phyloP scores from a whole-genome alignment of 2,113 vertebrate species.

The Grantiella picta region DNA sequence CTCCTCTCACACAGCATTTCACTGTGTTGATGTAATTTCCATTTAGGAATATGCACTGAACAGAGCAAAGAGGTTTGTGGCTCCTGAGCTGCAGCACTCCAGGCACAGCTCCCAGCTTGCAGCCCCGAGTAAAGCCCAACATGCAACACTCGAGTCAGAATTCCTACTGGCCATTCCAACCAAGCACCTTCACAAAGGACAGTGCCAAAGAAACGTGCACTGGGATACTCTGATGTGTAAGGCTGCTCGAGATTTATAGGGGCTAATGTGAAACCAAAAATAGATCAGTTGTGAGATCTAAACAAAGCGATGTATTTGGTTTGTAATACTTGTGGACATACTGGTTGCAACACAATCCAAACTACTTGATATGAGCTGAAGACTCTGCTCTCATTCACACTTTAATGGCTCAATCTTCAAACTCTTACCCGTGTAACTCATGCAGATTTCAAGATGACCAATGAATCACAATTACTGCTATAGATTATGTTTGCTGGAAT shows the following conservation, averaged over 20 bases:
- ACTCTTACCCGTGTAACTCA: neutral
- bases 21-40: neutral
- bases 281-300: slow-evolving; percentile 7
- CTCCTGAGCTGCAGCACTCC: slow-evolving; percentile 59
- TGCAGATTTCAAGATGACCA: neutral
- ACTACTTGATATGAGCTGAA: neutral
- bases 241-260: neutral
- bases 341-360: neutral
- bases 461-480: neutral
- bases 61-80: slow-evolving; percentile 19
- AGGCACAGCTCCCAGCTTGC: slow-evolving; percentile 8
- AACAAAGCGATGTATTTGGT: slow-evolving; percentile 34
- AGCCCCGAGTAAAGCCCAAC: neutral
- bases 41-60: slow-evolving; percentile 36
- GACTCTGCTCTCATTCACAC: neutral
- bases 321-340: slow-evolving; percentile 32
- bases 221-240: neutral
- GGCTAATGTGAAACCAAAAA: neutral
- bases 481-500: neutral
- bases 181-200: slow-evolving; percentile 43
- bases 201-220: slow-evolving; percentile 37
- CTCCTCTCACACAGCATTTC: neutral
- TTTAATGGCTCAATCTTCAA: neutral
- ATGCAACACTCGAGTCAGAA: neutral
- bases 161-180: neutral